phyloP scores from a whole-genome alignment of 2,888 invertebrate genomes.

The Leucoptera coffeella region DNA sequence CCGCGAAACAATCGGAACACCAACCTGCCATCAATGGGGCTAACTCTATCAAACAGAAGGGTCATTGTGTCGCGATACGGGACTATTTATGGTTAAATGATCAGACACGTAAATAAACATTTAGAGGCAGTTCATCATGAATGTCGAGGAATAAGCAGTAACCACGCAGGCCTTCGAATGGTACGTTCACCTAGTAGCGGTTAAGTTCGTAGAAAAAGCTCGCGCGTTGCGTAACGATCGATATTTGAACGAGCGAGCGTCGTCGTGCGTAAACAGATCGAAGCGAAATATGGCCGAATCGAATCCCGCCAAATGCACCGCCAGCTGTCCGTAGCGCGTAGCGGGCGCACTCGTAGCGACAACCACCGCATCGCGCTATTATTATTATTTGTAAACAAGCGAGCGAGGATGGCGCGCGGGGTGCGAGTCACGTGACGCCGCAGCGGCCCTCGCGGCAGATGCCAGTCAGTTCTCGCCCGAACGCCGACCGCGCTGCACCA shows the following conservation, averaged over 20 bases:
- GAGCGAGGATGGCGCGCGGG: constrained; percentile 23
- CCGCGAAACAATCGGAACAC: constrained; percentile 43
- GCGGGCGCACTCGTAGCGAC: constrained; percentile 37
- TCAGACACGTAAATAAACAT: too few species aligned
- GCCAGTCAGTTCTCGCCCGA: constrained; percentile 32
- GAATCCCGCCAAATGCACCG: constrained; percentile 53
- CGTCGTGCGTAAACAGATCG: constrained; percentile 36
- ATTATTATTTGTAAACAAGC: constrained; percentile 54
- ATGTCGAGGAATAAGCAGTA: too few species aligned
- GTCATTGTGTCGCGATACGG: too few species aligned
- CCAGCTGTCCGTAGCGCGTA: constrained; percentile 51
- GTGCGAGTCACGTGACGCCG: constrained; percentile 34
- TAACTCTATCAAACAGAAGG: too few species aligned
- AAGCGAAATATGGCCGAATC: constrained; percentile 31
- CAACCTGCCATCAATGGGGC: constrained; percentile 41
- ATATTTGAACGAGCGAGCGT: constrained; percentile 40
- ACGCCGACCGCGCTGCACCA: constrained; percentile 21
- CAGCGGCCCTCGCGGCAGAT: too few species aligned
- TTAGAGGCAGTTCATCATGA: too few species aligned
- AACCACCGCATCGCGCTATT: constrained; percentile 26
- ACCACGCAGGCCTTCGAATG: too few species aligned
- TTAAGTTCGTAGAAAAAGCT: constrained; percentile 1
- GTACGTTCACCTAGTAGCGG: too few species aligned
- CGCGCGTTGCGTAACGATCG: constrained; percentile 20
- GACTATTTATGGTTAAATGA: too few species aligned